Conservation (phyloP, 2,113 vertebrate genomes). For the Serinus canaria region DNA sequence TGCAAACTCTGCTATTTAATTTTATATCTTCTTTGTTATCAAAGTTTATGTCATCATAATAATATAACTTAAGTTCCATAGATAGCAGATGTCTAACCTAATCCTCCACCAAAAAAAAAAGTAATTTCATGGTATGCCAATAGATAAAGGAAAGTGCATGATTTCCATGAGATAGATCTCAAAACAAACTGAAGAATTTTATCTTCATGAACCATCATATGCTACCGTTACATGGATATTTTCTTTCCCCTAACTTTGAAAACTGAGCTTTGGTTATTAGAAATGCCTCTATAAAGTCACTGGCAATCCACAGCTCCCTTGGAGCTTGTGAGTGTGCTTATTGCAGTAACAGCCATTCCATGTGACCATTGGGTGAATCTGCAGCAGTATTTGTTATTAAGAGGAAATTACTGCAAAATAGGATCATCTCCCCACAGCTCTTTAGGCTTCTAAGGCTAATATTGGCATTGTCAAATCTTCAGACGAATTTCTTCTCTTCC, state of each 20-base stretch:
- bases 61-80: not conserved
- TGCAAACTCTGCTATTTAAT: not conserved
- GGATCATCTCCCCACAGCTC: not conserved
- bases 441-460: not conserved
- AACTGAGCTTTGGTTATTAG: not conserved
- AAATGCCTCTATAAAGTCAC: not conserved
- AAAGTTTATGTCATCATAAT: not conserved
- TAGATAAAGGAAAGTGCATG: not conserved
- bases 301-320: not conserved
- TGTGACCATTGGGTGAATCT: not conserved
- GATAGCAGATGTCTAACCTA: not conserved
- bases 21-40: not conserved
- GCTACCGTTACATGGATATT: not conserved
- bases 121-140: not conserved
- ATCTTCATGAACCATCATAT: not conserved
- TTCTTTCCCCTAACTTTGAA: not conserved
- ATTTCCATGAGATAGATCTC: not conserved
- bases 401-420: not conserved
- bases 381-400: not conserved
- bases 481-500: not conserved
- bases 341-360: not conserved
- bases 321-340: not conserved
- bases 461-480: not conserved
- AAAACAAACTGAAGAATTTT: not conserved
- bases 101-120: not conserved